Conservation (phyloP, 2,888 invertebrate species). For the Capitulum mitella region DNA sequence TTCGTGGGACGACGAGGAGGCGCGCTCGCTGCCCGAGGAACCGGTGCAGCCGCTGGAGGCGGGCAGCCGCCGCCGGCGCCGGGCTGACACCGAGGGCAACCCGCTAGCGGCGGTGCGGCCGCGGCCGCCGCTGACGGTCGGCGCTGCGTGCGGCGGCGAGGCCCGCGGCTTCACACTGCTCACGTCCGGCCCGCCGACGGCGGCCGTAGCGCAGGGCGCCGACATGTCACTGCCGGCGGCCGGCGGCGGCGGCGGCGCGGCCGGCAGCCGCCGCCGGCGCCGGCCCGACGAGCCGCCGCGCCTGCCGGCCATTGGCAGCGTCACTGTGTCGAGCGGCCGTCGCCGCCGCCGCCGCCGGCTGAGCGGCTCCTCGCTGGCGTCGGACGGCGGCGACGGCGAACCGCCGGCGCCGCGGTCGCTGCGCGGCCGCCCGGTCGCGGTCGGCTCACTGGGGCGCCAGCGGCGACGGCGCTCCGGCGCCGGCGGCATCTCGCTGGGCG, state of each 20-base stretch:
- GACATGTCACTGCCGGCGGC: not conserved
- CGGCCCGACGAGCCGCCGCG: not conserved
- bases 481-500: not conserved
- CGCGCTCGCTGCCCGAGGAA: not conserved
- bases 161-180: conserved; percentile 3
- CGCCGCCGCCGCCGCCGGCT: not conserved
- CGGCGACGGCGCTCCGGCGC: not conserved
- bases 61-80: not conserved
- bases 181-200: not conserved
- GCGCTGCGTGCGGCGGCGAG: not conserved
- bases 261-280: not conserved
- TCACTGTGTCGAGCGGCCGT: no score
- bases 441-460: not conserved
- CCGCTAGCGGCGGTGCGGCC: not conserved
- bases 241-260: not conserved
- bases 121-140: not conserved
- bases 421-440: not conserved
- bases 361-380: not conserved
- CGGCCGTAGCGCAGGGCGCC: not conserved
- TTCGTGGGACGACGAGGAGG: not conserved
- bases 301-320: not conserved
- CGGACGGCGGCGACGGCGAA: not conserved
- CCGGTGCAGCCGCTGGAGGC: not conserved
- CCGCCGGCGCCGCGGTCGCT: not conserved
- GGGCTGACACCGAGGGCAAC: not conserved